phyloP scores from a whole-genome alignment of 2,113 vertebrate species.

The Perccottus glenii region DNA sequence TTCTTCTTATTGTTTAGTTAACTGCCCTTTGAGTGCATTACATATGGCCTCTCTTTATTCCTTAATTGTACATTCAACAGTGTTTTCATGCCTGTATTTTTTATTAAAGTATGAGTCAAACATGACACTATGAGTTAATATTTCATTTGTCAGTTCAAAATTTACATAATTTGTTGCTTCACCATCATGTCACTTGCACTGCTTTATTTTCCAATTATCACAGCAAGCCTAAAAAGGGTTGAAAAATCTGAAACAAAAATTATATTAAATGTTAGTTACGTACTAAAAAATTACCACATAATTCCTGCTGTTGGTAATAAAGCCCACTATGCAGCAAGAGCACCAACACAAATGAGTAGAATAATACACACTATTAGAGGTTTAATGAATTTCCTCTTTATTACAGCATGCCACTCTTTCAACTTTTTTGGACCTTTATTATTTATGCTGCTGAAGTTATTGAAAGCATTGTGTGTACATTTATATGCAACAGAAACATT shows the following conservation, averaged over 20 bases:
- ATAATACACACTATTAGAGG: constrained; percentile 28
- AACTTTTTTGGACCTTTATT: constrained; percentile 22
- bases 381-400: constrained; percentile 34
- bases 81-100: constrained; percentile 12
- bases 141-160: constrained; percentile 50
- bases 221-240: constrained; percentile 14
- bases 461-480: constrained; percentile 27
- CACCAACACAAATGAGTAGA: constrained; percentile 33
- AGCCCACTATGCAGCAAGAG: constrained; percentile 19
- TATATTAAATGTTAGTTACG: constrained; percentile 55
- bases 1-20: too few relatives aligned
- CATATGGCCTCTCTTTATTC: too few relatives aligned
- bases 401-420: constrained; percentile 22
- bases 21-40: too few relatives aligned
- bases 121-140: constrained; percentile 31
- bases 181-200: constrained; percentile 19
- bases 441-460: constrained; percentile 34
- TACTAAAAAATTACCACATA: constrained; percentile 8
- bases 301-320: constrained; percentile 24
- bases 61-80: too few relatives aligned
- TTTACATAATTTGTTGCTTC: constrained; percentile 26
- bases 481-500: constrained; percentile 19
- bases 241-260: constrained; percentile 48
- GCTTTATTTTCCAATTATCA: constrained; percentile 52
- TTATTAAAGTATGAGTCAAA: constrained; percentile 21